These are phyloP conservation scores for Zaprionus ornatus DNA, from an alignment of 1,140 invertebrate genomes.

Conservation along the genomic window DNA sequence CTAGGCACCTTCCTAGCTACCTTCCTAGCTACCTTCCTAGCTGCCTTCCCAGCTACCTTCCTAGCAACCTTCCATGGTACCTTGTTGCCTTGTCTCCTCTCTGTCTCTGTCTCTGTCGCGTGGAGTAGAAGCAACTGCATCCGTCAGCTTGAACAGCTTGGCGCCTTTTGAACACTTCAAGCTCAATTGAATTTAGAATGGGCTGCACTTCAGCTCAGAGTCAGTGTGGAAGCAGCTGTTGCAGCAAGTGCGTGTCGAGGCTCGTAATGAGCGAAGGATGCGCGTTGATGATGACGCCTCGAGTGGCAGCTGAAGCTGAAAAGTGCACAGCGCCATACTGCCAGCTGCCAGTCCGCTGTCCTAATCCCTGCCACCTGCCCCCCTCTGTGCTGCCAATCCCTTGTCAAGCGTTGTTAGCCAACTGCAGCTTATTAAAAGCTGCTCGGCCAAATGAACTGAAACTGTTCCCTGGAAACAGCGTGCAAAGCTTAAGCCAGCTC, in stretches of 20 bases:
- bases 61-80: too few relatives aligned
- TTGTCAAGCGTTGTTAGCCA: neutral
- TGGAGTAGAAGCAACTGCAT: constrained; percentile 11
- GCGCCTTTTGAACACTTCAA: constrained; percentile 74
- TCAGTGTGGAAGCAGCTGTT: constrained; percentile 30
- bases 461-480: constrained; percentile 7
- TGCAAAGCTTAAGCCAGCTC: neutral
- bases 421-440: constrained; percentile 24
- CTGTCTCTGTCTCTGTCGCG: neutral
- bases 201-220: constrained; percentile 51
- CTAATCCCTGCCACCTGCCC: neutral
- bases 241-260: constrained; percentile 46
- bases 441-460: constrained; percentile 32
- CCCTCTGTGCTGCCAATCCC: neutral
- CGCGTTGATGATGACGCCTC: constrained; percentile 1
- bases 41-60: too few relatives aligned
- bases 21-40: too few relatives aligned
- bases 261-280: constrained; percentile 57
- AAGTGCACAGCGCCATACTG: neutral
- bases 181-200: constrained; percentile 78
- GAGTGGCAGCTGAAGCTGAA: neutral
- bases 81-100: constrained; percentile 3
- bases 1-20: too few relatives aligned
- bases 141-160: constrained; percentile 35
- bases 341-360: neutral